Evolutionary conservation across 2,888 invertebrate species (phyloP), one percentile per base, ranked within the genome.

Genomic region (Encarsia formosa): DNA sequence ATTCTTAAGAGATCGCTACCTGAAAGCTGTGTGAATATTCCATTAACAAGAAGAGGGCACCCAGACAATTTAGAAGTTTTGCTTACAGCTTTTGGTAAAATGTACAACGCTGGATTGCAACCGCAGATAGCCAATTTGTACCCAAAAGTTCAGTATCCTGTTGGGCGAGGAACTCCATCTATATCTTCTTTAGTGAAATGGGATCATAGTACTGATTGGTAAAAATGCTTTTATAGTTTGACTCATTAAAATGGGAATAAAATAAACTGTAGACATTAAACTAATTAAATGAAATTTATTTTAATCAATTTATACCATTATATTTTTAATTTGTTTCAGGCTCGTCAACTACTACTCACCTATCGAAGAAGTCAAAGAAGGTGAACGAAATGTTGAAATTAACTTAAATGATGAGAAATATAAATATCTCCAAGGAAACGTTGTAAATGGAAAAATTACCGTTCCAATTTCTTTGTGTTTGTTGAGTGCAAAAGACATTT

Each of bases 1-100:
- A 90, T 95, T 63, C 77, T 94, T 6, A 86, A 87, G 56, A 79
- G 90, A 41, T 87, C 90, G 0, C 74, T 93, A 35, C 78, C 79
- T 61, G 75, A 83, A 52, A 82, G 82, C 15, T 84, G 86, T 60
- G 77, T 82, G 24, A 88, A 89, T 67, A 77, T 92, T 42, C 80
- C 90, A 0, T 76, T 93, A 3, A 90, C 91, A 43, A 84, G 86
- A 67, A 79, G 82, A 57, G 83, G 82, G 8, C 80, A 84, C 22
- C 16, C 41, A 1, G 53, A 61, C 34, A 61, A 61, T 49, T 52
- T 68, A 0, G 54, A 70, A n/a, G 70, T 71, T 56, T 68, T 79
- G 18, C 57, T 78, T 5, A 61, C 66, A 3, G 75, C 75, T 2
- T 61, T 79, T 22, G 79, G 79, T 61, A 77, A 76, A 76, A 57